A percentile compares a stretch with the other conserved stretches of the same genome.
These are phyloP conservation scores for Steinernema feltiae DNA, from an alignment of 1,140 invertebrate species.

Conservation along the genomic window DNA sequence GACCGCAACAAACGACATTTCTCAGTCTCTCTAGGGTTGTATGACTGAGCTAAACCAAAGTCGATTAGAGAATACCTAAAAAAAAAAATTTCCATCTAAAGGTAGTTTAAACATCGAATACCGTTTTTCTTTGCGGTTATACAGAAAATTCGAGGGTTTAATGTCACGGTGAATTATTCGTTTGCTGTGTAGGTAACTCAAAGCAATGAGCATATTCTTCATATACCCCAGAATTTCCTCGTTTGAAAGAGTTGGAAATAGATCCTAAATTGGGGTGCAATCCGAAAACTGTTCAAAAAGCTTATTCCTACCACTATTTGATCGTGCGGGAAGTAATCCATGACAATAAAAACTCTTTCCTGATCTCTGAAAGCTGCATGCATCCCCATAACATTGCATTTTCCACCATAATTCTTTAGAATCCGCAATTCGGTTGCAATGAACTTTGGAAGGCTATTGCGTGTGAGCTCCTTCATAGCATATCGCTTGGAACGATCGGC, in stretches of 20 bases:
- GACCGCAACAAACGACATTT: not conserved
- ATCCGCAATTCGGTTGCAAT: constrained; percentile 35
- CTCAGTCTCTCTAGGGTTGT: not conserved
- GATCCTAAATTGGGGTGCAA: constrained; percentile 66
- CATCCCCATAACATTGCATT: constrained; percentile 74
- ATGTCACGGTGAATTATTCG: constrained; percentile 82
- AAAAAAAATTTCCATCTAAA: constrained; percentile 12
- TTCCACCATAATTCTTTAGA: constrained; percentile 65
- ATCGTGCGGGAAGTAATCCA: constrained; percentile 79
- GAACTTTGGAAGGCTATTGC: constrained; percentile 18
- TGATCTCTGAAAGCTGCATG: constrained; percentile 71
- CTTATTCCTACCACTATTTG: constrained; percentile 65
- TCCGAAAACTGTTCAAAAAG: constrained; percentile 31
- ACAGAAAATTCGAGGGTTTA: constrained; percentile 75
- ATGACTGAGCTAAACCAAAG: constrained; percentile 76
- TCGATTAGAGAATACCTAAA: constrained; percentile 70
- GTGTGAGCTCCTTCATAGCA: constrained; percentile 26
- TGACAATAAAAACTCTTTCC: constrained; percentile 78
- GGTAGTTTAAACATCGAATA: constrained; percentile 30
- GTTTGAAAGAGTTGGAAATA: constrained; percentile 63
- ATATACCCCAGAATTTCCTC: constrained; percentile 74
- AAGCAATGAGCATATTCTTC: constrained; percentile 72
- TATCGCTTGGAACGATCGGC: constrained; percentile 18
- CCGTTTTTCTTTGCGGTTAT: constrained; percentile 71
- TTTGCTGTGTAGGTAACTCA: constrained; percentile 74